A percentile compares a stretch with the other conserved stretches of the same genome.
phyloP scores from a whole-genome alignment of 2,797 vertebrate species.

The Helarctos malayanus region DNA sequence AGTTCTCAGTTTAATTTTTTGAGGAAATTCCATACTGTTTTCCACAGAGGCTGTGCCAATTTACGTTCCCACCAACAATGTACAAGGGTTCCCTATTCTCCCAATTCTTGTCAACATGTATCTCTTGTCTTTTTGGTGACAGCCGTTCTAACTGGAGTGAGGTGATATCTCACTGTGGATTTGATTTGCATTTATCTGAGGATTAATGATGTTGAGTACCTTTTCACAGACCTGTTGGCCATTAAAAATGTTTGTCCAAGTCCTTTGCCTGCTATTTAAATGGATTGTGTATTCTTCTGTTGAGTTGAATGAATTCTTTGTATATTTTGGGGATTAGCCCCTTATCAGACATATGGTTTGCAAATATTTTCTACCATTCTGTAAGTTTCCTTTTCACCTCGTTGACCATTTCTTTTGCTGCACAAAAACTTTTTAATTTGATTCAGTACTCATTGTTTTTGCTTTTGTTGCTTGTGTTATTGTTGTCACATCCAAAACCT shows the following conservation, averaged over 20 bases:
- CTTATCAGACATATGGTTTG: background rate
- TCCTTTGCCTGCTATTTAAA: background rate
- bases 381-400: background rate
- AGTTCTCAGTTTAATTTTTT: background rate
- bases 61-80: background rate
- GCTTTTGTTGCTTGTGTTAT: background rate
- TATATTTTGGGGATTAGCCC: background rate
- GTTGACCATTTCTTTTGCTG: background rate
- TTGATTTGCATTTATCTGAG: constrained; percentile 5
- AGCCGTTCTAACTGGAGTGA: background rate
- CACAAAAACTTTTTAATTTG: background rate
- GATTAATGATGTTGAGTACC: background rate
- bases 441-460: background rate
- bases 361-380: background rate
- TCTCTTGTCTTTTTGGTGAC: background rate
- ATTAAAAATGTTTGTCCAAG: background rate
- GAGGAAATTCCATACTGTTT: background rate
- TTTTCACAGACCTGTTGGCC: background rate
- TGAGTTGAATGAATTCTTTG: background rate
- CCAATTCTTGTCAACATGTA: background rate
- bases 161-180: background rate
- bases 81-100: background rate
- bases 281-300: background rate
- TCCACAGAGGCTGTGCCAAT: background rate
- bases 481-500: background rate